Percentiles rank a stretch among this genome's conserved stretches.
These are phyloP conservation scores for Empidonax traillii DNA, from an alignment of 2,113 vertebrate genomes.

Conservation along the genomic window DNA sequence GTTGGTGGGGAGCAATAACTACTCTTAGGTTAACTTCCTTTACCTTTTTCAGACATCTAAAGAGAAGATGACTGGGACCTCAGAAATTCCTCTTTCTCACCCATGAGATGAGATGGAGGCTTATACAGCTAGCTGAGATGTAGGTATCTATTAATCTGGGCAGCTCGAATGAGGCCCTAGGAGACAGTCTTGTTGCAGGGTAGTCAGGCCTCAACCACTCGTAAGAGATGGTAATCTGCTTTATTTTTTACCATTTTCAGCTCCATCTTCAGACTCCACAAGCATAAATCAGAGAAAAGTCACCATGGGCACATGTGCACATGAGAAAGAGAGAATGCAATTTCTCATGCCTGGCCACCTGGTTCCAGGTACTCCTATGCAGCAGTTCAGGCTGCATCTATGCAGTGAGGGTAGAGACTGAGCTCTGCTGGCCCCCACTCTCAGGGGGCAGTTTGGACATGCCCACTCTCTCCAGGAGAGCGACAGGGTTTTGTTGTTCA, in stretches of 20 bases:
- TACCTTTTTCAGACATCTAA: background rate
- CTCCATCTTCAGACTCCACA: background rate
- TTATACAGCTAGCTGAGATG: background rate
- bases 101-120: background rate
- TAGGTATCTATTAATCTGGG: background rate
- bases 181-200: background rate
- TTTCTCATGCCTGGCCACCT: accelerated
- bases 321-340: background rate
- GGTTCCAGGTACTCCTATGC: accelerated
- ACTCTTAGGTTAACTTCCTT: background rate
- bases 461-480: background rate
- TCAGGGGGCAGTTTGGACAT: background rate
- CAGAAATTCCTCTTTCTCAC: background rate
- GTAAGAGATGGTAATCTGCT: background rate
- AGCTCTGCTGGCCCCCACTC: background rate
- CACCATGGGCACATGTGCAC: background rate
- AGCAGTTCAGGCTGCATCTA: background rate
- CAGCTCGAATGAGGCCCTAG: background rate
- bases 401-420: background rate
- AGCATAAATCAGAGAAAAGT: background rate
- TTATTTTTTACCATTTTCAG: background rate
- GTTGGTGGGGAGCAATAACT: background rate
- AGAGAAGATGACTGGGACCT: background rate
- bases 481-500: background rate
- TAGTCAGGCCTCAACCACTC: background rate